Evolutionary conservation across 2,888 invertebrate genomes (phyloP).

Genomic region (Therioaphis trifolii): DNA sequence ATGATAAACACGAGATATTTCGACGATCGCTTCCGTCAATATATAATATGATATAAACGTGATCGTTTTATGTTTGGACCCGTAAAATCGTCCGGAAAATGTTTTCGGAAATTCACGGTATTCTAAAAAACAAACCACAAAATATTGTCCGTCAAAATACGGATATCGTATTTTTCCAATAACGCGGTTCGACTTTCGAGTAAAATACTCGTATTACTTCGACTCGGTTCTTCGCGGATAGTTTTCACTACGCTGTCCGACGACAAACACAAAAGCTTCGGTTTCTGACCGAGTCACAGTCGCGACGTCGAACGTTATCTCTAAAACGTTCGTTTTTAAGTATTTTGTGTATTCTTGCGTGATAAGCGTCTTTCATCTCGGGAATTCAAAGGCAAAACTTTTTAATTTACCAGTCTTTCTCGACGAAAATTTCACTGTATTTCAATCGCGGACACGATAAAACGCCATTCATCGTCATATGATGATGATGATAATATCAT

Average conservation of each 20-base stretch:
- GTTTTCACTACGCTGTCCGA: neutral
- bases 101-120: no score
- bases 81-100: neutral
- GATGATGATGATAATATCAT: no score
- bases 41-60: no score
- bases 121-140: neutral
- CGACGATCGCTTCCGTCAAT: no score
- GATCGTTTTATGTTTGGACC: no score
- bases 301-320: neutral
- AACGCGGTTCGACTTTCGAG: neutral
- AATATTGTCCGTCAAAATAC: neutral
- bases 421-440: no score
- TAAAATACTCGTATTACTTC: no score
- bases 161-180: neutral
- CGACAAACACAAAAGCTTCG: conserved; percentile 15
- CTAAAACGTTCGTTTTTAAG: conserved; percentile 5
- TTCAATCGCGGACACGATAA: no score
- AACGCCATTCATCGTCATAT: no score
- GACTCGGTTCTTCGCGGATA: neutral
- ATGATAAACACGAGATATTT: no score
- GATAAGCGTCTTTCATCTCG: conserved; percentile 25
- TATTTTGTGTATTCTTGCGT: conserved; percentile 18
- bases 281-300: neutral
- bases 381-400: conserved; percentile 34
- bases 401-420: neutral